Percentiles rank a stretch among this genome's conserved stretches.
These are phyloP conservation scores for Bicyclus anynana DNA, from an alignment of 1,140 invertebrate species.

Conservation along the genomic window DNA sequence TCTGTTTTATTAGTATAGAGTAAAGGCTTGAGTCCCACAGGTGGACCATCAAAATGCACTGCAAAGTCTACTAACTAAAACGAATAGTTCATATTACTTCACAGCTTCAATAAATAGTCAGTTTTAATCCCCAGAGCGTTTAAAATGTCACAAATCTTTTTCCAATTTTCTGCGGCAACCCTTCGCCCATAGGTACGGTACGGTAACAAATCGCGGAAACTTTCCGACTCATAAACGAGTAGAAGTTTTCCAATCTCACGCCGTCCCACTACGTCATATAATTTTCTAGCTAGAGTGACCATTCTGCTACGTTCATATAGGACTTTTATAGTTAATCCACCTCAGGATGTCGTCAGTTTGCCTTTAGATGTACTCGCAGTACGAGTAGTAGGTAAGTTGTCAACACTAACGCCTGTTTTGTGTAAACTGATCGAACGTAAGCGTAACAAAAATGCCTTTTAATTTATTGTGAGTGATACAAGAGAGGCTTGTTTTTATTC, in stretches of 20 bases:
- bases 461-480: too few relatives aligned
- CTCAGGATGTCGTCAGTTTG: not conserved
- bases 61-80: too few relatives aligned
- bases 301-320: not conserved
- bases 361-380: too few relatives aligned
- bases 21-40: too few relatives aligned
- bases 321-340: not conserved
- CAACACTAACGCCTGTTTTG: too few relatives aligned
- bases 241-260: slow-evolving; percentile 28
- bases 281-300: slow-evolving; percentile 8
- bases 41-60: too few relatives aligned
- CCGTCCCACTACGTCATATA: slow-evolving; percentile 21
- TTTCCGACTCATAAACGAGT: slow-evolving; percentile 26
- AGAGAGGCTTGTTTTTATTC: too few relatives aligned
- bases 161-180: slow-evolving; percentile 3
- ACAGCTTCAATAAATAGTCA: not conserved
- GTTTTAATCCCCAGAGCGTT: slow-evolving; percentile 1
- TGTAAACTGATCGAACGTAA: too few relatives aligned
- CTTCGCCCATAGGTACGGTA: slow-evolving; percentile 12
- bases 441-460: too few relatives aligned
- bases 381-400: too few relatives aligned
- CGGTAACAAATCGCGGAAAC: slow-evolving; percentile 24
- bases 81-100: too few relatives aligned
- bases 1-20: too few relatives aligned
- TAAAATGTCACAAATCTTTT: slow-evolving; percentile 5